Evolutionary conservation across 2,888 invertebrate species (phyloP).

Genomic region (Plebejus melissa): DNA sequence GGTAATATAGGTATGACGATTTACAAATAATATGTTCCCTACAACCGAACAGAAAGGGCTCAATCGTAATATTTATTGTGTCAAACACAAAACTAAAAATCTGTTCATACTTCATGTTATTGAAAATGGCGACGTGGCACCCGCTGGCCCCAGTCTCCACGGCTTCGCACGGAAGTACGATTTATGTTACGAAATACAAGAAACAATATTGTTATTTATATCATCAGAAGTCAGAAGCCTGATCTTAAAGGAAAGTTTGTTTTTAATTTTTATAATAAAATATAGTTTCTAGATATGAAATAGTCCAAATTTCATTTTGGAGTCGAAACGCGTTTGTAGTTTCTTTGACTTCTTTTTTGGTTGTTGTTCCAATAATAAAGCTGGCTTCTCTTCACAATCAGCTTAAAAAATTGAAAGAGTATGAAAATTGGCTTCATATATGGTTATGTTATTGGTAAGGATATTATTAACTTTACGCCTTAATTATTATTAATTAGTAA

Average conservation of each 20-base stretch:
- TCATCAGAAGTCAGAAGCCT: not conserved
- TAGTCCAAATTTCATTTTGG: no score
- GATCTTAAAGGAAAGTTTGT: not conserved
- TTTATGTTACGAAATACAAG: not conserved
- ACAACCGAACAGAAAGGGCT: not conserved
- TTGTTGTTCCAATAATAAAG: not conserved
- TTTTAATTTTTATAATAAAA: not conserved
- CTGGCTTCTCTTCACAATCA: slow-evolving; percentile 2
- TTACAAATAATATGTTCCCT: not conserved
- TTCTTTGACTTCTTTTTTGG: no score
- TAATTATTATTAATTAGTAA: no score
- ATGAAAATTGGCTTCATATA: no score
- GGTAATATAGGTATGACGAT: not conserved
- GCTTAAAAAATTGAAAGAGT: not conserved
- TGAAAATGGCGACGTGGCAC: not conserved
- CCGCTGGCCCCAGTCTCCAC: not conserved
- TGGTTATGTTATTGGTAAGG: no score
- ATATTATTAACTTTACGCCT: no score
- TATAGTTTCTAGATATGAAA: not conserved
- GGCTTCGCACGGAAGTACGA: not conserved
- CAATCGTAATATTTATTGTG: slow-evolving; percentile 11
- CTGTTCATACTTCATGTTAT: not conserved
- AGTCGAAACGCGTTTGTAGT: not conserved
- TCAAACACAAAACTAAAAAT: slow-evolving; percentile 10
- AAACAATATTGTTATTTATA: not conserved